Evolutionary conservation across 2,113 vertebrate genomes (phyloP).

Genomic region (Atrichornis clamosus): DNA sequence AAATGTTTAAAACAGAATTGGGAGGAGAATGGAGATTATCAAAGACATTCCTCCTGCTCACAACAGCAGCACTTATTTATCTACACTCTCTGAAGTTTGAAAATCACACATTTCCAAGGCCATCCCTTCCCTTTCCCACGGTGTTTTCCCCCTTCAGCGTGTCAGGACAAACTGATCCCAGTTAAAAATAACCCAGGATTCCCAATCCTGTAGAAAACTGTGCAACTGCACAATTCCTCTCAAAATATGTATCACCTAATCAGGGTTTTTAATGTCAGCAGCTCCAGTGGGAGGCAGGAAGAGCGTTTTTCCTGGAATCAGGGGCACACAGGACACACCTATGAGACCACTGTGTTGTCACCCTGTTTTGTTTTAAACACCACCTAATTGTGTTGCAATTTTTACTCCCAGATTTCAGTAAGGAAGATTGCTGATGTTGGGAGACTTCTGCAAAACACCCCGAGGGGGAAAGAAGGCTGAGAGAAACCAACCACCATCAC

Average conservation of each 20-base stretch:
- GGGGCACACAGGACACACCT: background rate
- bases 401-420: background rate
- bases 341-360: background rate
- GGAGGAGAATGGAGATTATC: background rate
- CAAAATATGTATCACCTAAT: fast-evolving
- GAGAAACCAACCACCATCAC: background rate
- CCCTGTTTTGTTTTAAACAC: background rate
- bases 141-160: background rate
- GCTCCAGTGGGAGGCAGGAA: background rate
- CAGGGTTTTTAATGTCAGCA: background rate
- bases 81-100: background rate
- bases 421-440: background rate
- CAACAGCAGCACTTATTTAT: background rate
- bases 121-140: background rate
- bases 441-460: background rate
- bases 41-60: background rate
- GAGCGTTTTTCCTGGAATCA: background rate
- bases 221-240: background rate
- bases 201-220: background rate
- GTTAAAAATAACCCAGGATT: background rate
- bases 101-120: background rate
- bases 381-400: background rate
- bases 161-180: background rate
- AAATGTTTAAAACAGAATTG: background rate
- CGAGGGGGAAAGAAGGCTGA: background rate